Percentiles rank a stretch among this genome's conserved stretches.
These are phyloP conservation scores for Aphaenogaster rudis DNA, from an alignment of 1,140 invertebrate species.

Conservation along the genomic window DNA sequence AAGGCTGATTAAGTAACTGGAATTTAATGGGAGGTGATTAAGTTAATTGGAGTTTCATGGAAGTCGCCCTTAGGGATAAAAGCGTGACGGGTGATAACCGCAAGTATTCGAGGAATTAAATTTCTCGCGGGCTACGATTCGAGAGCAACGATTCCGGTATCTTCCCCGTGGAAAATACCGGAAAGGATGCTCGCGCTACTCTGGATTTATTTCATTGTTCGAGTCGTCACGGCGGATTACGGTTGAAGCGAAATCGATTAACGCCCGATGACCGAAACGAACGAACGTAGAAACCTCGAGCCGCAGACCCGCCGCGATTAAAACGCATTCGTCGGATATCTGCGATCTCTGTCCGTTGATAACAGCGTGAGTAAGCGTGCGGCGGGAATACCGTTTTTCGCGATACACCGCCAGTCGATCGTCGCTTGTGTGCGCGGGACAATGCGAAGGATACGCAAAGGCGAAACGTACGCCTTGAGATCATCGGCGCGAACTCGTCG, in stretches of 20 bases:
- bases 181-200: background rate
- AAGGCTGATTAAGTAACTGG: background rate
- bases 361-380: background rate
- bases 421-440: background rate
- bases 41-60: slow-evolving; percentile 8
- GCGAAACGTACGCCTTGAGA: background rate
- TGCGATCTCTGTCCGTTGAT: slow-evolving; percentile 20
- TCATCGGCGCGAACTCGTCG: background rate
- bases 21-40: background rate
- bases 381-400: background rate
- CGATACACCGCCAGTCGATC: background rate
- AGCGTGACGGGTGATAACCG: background rate
- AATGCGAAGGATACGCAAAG: slow-evolving; percentile 36
- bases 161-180: background rate
- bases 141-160: background rate
- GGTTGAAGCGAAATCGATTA: background rate
- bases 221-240: background rate
- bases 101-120: background rate
- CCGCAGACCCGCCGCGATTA: background rate
- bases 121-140: background rate
- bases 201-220: background rate
- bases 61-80: background rate
- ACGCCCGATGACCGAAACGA: slow-evolving; percentile 2
- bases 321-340: slow-evolving; percentile 28
- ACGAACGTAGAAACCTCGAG: background rate